A percentile compares a stretch with the other conserved stretches of the same genome.
phyloP scores from a whole-genome alignment of 2,797 vertebrate species.

The Tragelaphus eurycerus region DNA sequence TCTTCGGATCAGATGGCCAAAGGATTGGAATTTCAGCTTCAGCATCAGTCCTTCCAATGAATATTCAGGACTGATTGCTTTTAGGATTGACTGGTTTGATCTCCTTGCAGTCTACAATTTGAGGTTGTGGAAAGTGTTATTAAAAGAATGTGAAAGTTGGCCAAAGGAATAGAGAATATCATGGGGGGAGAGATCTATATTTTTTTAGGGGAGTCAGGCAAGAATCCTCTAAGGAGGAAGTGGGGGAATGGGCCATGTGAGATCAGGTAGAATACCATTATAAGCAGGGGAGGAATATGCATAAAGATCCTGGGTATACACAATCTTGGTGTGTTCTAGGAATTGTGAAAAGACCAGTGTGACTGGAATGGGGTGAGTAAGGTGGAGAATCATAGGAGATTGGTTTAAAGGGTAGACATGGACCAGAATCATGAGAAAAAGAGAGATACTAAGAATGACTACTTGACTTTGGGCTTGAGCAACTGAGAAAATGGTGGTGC shows the following conservation, averaged over 20 bases:
- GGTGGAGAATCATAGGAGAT: neutral
- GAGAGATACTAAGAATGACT: neutral
- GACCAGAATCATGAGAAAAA: neutral
- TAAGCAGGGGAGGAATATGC: neutral
- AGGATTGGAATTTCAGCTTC: neutral
- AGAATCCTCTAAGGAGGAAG: neutral
- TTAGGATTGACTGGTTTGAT: neutral
- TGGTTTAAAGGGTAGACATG: neutral
- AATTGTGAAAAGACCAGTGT: neutral
- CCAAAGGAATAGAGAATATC: neutral
- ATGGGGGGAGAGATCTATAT: neutral
- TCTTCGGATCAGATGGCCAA: neutral
- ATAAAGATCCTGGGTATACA: neutral
- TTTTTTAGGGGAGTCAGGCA: neutral
- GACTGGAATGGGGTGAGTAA: neutral
- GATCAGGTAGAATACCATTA: neutral
- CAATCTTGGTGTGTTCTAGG: neutral
- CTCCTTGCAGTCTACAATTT: neutral
- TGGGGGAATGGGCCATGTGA: neutral
- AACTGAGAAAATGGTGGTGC: neutral
- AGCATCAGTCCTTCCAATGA: neutral
- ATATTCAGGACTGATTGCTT: neutral
- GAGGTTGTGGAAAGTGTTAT: neutral
- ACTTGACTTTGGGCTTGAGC: neutral
- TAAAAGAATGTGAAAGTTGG: neutral